Conservation (phyloP, 1,140 invertebrate genomes). For the Drosophila mayri region DNA sequence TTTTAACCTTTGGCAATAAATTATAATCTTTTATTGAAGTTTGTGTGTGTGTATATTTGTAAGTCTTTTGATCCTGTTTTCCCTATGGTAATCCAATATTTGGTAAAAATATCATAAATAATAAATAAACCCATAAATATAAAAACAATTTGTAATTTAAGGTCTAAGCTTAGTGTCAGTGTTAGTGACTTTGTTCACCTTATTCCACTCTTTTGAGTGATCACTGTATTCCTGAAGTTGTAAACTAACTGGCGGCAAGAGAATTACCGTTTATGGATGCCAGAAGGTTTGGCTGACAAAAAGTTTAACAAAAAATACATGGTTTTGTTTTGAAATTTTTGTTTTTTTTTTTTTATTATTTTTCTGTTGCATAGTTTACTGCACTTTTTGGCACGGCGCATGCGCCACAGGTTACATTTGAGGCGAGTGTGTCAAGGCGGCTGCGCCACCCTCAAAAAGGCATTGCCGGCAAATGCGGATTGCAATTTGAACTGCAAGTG, state of each 20-base stretch:
- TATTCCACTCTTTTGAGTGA: neutral
- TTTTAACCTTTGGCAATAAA: neutral
- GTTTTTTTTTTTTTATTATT: constrained; percentile 1
- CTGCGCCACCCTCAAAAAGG: constrained; percentile 35
- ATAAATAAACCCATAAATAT: neutral
- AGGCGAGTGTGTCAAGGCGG: constrained; percentile 78
- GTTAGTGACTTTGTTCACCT: neutral
- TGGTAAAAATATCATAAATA: neutral
- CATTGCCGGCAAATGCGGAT: constrained; percentile 39
- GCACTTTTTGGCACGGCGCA: constrained; percentile 57
- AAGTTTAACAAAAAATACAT: constrained; percentile 33
- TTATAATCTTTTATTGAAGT: too few species aligned
- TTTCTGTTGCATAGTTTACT: constrained; percentile 1
- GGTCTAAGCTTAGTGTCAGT: neutral
- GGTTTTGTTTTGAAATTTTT: constrained; percentile 14
- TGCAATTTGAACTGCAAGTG: constrained; percentile 51
- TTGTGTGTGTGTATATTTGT: neutral
- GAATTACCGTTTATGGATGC: constrained; percentile 75
- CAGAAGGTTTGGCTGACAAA: constrained; percentile 66
- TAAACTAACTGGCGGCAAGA: constrained; percentile 61
- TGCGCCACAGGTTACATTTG: constrained; percentile 77
- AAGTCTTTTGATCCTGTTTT: neutral
- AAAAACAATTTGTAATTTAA: too few species aligned
- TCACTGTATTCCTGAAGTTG: constrained; percentile 32
- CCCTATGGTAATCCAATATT: neutral